Base-by-base conservation (phyloP, 2,113 vertebrate genomes). In the Rhinogobius similis region DNA sequence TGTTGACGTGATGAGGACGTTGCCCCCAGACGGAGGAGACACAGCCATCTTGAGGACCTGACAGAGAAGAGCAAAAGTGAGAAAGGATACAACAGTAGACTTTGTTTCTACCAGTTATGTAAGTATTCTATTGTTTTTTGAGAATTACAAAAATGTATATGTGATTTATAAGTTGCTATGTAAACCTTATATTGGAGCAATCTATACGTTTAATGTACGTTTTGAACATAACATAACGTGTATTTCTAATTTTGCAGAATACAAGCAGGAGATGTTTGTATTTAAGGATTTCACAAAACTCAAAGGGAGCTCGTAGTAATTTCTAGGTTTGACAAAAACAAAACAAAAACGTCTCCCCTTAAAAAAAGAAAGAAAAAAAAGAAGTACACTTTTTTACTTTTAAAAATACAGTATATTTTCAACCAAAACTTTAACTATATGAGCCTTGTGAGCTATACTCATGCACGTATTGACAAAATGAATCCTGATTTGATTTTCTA, bases 1-100 rank as follows among this genome's bases (percentile, higher is more conserved):
- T 91, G 90, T 83, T 91, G 90, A 91, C 87, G 78, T 76, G 73
- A 26, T 10, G 3, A 5, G 10, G 43, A 44, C 55, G 46, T 46
- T 72, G 73, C 27, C n/a, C n/a, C 23, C 3, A 52, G 58, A 62
- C 65, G 82, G 79, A 78, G 76, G 72, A 70, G 36, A 32, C 29
- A 65, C 23, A 21, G 24, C 63, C 62, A 20, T 39, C 5, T 41
- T 24, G 21, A 12, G 29, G 14, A 32, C 6, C 8, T 29, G 27
- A 10, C 13, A 59, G 10, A 32, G 6, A 59, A 36, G 32, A 3
- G 32, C 5, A 14, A 56, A 13, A 11, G n/a, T n/a, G 4, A 14
- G 11, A 24, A 36, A 20, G 16, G 18, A 20, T 29, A 61, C 36
- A n/a, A 29, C 2, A 11, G 23, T 26, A 6, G 23, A 36, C 58